A percentile compares a stretch with the other conserved stretches of the same genome.
Conservation (phyloP, 2,888 invertebrate genomes). For the Dasypogon diadema region DNA sequence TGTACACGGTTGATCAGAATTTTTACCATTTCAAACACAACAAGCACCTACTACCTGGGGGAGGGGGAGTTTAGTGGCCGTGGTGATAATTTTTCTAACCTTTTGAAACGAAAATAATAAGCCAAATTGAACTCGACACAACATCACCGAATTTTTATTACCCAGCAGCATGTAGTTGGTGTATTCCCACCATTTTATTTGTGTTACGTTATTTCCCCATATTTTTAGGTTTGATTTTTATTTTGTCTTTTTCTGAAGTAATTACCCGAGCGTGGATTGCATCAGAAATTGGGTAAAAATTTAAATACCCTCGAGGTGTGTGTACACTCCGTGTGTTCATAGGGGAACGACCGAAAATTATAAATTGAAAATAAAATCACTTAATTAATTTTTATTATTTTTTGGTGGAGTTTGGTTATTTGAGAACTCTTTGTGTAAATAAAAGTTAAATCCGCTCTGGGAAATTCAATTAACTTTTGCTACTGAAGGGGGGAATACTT, state of each 20-base stretch:
- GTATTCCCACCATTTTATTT: constrained; percentile 4
- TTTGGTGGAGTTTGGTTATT: constrained; percentile 27
- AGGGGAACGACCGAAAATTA: neutral
- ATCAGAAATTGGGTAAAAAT: constrained; percentile 11
- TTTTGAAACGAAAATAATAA: constrained; percentile 39
- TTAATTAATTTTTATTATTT: constrained; percentile 38
- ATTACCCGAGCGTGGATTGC: neutral
- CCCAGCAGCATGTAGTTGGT: neutral
- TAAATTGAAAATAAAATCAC: constrained; percentile 22
- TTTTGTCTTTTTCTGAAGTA: constrained; percentile 1
- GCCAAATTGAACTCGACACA: neutral
- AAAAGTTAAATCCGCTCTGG: neutral
- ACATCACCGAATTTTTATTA: neutral
- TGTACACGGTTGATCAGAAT: no score
- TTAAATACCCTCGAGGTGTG: constrained; percentile 5
- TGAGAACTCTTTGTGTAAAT: constrained; percentile 11
- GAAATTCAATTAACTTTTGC: neutral
- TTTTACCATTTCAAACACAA: no score
- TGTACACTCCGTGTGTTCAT: constrained; percentile 9
- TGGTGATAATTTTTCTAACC: constrained; percentile 23
- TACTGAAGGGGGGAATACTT: no score
- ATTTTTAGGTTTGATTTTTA: neutral
- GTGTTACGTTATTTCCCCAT: neutral
- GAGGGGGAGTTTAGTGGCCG: neutral
- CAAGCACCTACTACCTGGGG: no score